Conservation (phyloP, 2,888 invertebrate species). For the Corbicula japonica region DNA sequence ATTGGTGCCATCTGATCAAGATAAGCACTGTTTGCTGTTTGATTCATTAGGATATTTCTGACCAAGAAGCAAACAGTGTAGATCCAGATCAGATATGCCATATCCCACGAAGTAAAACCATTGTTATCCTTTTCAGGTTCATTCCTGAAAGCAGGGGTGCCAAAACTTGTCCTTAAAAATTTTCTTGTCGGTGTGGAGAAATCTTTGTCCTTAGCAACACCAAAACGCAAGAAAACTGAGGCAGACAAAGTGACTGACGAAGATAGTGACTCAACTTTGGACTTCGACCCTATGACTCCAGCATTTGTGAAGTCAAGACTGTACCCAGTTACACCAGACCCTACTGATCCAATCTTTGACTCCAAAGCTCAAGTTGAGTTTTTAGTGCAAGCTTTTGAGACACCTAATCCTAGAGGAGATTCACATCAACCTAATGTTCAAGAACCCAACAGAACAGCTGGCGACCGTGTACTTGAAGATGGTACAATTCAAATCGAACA, state of each 20-base stretch:
- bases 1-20: background rate
- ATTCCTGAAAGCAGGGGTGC: constrained; percentile 45
- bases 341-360: background rate
- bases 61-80: background rate
- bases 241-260: background rate
- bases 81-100: background rate
- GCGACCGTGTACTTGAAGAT: background rate
- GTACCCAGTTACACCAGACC: constrained; percentile 5
- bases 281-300: constrained; percentile 23
- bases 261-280: constrained; percentile 43
- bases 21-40: background rate
- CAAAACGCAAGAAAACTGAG: background rate
- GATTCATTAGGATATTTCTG: background rate
- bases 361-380: background rate
- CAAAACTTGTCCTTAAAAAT: constrained; percentile 49
- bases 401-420: background rate
- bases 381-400: background rate
- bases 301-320: constrained; percentile 13
- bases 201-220: background rate
- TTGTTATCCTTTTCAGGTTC: constrained; percentile 40
- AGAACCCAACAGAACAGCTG: background rate
- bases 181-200: constrained; percentile 58
- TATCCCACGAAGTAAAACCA: background rate
- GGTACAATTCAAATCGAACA: too few relatives aligned
- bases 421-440: background rate